These are phyloP conservation scores for Lasioglossum figueresi DNA, from an alignment of 2,888 invertebrate genomes.

Conservation along the genomic window DNA sequence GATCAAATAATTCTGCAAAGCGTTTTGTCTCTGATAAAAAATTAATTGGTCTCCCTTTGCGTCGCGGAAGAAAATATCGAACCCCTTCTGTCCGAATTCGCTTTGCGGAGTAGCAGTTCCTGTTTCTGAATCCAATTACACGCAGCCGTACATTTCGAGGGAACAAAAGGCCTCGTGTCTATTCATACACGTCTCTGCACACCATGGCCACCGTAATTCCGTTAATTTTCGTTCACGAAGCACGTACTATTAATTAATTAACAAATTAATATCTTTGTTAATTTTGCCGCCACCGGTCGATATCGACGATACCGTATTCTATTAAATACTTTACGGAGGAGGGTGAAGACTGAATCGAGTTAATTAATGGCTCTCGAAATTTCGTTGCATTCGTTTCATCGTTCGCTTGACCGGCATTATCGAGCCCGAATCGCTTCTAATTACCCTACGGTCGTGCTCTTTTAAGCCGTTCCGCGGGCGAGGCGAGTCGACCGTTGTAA, in stretches of 20 bases:
- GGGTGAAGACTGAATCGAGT: neutral
- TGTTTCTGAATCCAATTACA: slow-evolving; percentile 7
- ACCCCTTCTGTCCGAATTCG: neutral
- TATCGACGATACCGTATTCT: neutral
- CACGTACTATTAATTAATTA: slow-evolving; percentile 19
- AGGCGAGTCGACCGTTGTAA: neutral
- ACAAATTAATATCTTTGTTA: slow-evolving; percentile 15
- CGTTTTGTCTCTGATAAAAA: neutral
- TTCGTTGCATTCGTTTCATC: neutral
- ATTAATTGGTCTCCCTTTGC: neutral
- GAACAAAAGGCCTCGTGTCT: neutral
- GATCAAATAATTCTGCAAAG: neutral
- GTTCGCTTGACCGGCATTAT: slow-evolving; percentile 1
- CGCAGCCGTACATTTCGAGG: neutral
- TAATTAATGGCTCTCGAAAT: slow-evolving; percentile 28
- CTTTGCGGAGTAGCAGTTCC: neutral
- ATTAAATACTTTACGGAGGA: slow-evolving; percentile 23
- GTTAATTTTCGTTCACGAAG: neutral
- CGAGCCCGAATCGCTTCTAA: slow-evolving; percentile 14
- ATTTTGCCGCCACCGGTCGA: slow-evolving; percentile 14
- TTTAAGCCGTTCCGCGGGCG: neutral
- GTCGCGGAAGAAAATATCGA: neutral
- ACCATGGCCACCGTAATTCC: neutral
- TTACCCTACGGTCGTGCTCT: slow-evolving; percentile 5
- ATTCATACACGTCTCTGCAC: neutral